phyloP scores from a whole-genome alignment of 2,113 vertebrate species.

The Chaetorhynchus papuensis region DNA sequence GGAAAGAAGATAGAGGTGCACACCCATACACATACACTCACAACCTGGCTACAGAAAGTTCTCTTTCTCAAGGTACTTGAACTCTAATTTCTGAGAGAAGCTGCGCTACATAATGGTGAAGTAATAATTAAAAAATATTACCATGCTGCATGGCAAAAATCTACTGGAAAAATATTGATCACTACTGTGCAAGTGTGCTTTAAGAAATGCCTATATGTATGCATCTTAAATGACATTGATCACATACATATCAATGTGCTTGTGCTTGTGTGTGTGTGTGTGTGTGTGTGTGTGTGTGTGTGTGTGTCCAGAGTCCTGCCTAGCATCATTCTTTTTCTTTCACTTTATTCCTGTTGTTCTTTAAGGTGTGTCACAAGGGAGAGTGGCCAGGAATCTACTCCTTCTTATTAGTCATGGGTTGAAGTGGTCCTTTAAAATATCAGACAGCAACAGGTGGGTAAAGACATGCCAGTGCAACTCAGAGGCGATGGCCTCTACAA shows the following conservation, averaged over 20 bases:
- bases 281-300: not conserved
- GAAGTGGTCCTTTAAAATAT: not conserved
- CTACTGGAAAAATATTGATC: not conserved
- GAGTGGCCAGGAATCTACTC: not conserved
- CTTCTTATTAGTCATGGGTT: not conserved
- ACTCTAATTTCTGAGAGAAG: not conserved
- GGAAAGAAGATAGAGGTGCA: not conserved
- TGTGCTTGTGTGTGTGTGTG: too few relatives aligned
- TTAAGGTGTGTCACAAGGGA: not conserved
- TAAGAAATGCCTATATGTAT: not conserved
- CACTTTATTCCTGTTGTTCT: not conserved
- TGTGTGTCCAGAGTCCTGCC: not conserved
- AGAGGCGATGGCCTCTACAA: not conserved
- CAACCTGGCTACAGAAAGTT: not conserved
- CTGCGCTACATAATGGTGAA: not conserved
- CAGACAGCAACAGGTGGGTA: not conserved
- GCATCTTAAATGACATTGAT: not conserved
- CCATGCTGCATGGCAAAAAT: not conserved
- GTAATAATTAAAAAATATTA: not conserved
- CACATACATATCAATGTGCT: rapidly evolving
- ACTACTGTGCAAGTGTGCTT: not conserved
- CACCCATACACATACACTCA: not conserved
- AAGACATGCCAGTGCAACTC: not conserved
- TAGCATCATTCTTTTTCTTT: rapidly evolving
- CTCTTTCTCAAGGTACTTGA: not conserved